A percentile compares a stretch with the other conserved stretches of the same genome.
phyloP scores from a whole-genome alignment of 2,113 vertebrate genomes.

The Oryzias curvinotus region DNA sequence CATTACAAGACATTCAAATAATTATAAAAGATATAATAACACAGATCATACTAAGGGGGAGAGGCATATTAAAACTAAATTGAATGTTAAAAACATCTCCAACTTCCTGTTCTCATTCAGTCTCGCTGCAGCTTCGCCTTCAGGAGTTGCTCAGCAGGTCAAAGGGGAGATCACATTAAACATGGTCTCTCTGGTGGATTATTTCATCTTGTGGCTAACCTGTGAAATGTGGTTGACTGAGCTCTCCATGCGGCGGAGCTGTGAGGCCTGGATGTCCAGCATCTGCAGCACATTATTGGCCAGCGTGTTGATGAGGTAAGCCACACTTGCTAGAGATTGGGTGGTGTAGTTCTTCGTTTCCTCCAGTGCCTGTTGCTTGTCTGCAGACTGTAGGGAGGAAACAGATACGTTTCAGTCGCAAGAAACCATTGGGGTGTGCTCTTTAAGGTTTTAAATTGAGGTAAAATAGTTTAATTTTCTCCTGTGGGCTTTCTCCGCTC shows the following conservation, averaged over 20 bases:
- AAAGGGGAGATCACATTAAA: too few species aligned
- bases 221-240: conserved; percentile 99
- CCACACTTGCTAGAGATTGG: conserved; percentile 95
- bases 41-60: too few species aligned
- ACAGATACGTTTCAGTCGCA: conserved; percentile 14
- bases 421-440: background rate
- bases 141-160: too few species aligned
- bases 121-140: too few species aligned
- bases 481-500: too few species aligned
- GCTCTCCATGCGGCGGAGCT: conserved; percentile 96
- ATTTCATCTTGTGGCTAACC: conserved; percentile 64
- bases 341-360: conserved; percentile 99
- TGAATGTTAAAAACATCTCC: too few species aligned
- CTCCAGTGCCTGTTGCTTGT: conserved; percentile 93
- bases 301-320: conserved; percentile 97
- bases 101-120: too few species aligned
- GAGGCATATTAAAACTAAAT: too few species aligned
- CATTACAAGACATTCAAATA: too few species aligned
- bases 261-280: conserved; percentile 97
- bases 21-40: too few species aligned
- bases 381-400: conserved; percentile 79
- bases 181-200: too few species aligned
- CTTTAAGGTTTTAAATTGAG: background rate
- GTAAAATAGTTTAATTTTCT: background rate
- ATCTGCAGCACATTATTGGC: conserved; percentile 99